Evolutionary conservation across 2,888 invertebrate species (phyloP).

Genomic region (Pristionchus fissidentatus): DNA sequence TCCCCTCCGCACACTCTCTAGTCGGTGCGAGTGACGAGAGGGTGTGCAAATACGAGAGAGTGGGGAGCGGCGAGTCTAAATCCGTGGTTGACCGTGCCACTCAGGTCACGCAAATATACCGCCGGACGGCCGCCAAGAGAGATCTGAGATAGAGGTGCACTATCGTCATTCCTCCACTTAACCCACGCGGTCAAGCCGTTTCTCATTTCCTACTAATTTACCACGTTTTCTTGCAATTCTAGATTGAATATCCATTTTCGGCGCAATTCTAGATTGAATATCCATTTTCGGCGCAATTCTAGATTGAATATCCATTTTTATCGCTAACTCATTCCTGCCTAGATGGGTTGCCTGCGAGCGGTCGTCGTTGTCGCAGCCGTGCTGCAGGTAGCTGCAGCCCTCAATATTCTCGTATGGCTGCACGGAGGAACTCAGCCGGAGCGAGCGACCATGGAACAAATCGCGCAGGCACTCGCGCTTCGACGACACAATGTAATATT

Average conservation of each 20-base stretch:
- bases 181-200: not conserved
- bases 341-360: not conserved
- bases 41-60: not conserved
- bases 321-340: not conserved
- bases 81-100: slow-evolving; percentile 24
- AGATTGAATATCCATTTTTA: not conserved
- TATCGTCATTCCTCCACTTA: not conserved
- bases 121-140: not conserved
- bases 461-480: slow-evolving; percentile 74
- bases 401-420: slow-evolving; percentile 73
- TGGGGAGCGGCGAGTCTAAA: not conserved
- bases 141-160: not conserved
- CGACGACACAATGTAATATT: not conserved
- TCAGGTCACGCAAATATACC: slow-evolving; percentile 1
- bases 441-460: slow-evolving; percentile 69
- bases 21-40: not conserved
- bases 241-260: not conserved
- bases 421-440: slow-evolving; percentile 74
- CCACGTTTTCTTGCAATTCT: not conserved
- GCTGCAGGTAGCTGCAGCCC: not conserved
- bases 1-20: not conserved
- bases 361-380: not conserved
- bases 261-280: not conserved
- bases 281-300: not conserved
- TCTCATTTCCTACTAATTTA: not conserved